Conservation (phyloP, 2,888 invertebrate species). For the Andrena minutula region DNA sequence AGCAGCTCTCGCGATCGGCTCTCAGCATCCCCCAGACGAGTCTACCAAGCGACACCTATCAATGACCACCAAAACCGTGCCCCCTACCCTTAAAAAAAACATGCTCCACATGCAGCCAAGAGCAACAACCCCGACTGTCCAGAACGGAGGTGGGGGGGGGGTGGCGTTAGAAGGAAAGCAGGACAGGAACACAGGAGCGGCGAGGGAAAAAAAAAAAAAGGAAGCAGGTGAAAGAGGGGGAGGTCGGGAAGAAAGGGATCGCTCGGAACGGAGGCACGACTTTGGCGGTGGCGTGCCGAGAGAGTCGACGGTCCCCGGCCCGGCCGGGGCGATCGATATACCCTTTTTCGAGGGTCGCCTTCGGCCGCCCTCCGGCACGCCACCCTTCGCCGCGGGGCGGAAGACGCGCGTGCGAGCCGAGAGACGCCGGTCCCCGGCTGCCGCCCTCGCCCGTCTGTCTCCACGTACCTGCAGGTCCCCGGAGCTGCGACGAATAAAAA, state of each 20-base stretch:
- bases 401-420: conserved; percentile 34
- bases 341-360: conserved; percentile 78
- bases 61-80: conserved; percentile 6
- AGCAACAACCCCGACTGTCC: neutral
- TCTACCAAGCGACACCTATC: conserved; percentile 55
- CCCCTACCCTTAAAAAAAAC: neutral
- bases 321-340: conserved; percentile 79
- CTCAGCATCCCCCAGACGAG: neutral
- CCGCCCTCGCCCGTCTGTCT: neutral
- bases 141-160: conserved; percentile 5
- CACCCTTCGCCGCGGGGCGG: conserved; percentile 48
- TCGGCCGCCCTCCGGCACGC: conserved; percentile 51
- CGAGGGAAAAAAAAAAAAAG: neutral
- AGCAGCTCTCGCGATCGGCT: neutral
- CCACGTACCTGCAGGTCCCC: no score
- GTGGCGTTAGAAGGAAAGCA: neutral
- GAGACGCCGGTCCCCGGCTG: neutral
- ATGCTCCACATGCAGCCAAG: neutral
- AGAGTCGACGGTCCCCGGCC: conserved; percentile 79
- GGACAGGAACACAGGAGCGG: neutral
- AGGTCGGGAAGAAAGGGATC: conserved; percentile 32
- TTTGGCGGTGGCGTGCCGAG: conserved; percentile 76
- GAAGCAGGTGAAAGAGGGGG: conserved; percentile 11
- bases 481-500: neutral
- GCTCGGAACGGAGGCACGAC: conserved; percentile 65